Evolutionary conservation across 2,797 vertebrate species (phyloP), one percentile per base, ranked within the genome.

Genomic region (Crenuchus spilurus): DNA sequence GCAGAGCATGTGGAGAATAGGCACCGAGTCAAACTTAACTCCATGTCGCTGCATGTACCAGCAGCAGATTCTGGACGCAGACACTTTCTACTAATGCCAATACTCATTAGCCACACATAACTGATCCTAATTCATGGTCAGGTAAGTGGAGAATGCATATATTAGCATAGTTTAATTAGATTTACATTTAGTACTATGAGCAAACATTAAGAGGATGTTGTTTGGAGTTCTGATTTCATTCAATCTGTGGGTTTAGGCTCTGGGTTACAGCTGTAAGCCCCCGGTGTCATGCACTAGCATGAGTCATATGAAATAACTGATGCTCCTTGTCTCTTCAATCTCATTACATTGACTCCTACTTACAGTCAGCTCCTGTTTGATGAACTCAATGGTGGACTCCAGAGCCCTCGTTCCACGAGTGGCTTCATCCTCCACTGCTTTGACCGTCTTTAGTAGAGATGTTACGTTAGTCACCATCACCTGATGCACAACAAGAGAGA

Each of bases 401-500:
- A 99, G 93, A 1, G 98, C 98, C 84, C 98, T 94, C 0, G 98
- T 99, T 72, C 98, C 98, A 9, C 97, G 95, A 55, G 98, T 99
- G 31, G 98, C 98, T 86, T 99, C 97, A 55, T 99, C 98, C 88
- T 99, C 98, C 63, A 99, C 98, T 0, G 98, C 98, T 91, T 99
- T 99, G 82, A 99, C 98, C 0, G 98, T 99, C 90, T 99, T 99
- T 79, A 99, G 91, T 69, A 99, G 95, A 1, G 96, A 99, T 1
- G 98, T 99, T 82, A 99, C 98, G 7, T 99, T 99, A 77, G 98
- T 99, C 83, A 99, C 98, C 98, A 99, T 99, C 78, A 99, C 97
- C 97, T 99, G 84, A 80, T 52, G 24, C 52, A 65, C 14, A 64
- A 20, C 26, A 3, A 62, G 20, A 31, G 35, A 55, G 75, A 0